Conservation (phyloP, 2,113 vertebrate genomes). For the Myrmophylax atrothorax region DNA sequence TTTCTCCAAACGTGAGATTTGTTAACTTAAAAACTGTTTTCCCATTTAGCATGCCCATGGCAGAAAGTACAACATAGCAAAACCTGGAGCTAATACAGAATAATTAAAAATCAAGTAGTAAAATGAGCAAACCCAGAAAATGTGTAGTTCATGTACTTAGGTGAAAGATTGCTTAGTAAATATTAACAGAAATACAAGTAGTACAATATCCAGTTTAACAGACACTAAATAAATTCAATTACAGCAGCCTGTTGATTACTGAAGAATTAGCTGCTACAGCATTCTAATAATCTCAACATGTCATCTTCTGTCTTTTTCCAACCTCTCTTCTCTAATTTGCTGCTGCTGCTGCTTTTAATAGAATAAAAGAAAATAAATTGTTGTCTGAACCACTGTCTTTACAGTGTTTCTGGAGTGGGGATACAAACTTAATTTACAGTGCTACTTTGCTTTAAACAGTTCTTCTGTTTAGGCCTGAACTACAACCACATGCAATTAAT, state of each 20-base stretch:
- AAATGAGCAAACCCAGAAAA: background rate
- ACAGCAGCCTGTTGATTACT: background rate
- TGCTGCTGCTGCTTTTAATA: conserved; percentile 52
- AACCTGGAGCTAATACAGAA: background rate
- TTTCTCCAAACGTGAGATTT: background rate
- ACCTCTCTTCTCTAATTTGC: conserved; percentile 5
- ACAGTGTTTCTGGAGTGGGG: conserved; percentile 17
- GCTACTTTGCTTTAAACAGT: conserved; percentile 52
- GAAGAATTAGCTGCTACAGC: conserved; percentile 18
- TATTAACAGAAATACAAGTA: background rate
- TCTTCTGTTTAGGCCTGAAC: conserved; percentile 46
- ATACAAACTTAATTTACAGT: conserved; percentile 35
- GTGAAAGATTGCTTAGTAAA: background rate
- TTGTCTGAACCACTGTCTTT: conserved; percentile 52
- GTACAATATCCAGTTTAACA: background rate
- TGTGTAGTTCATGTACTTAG: background rate
- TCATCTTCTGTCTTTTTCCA: conserved; percentile 20
- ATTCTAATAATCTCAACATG: conserved; percentile 25
- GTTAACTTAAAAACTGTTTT: background rate
- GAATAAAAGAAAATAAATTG: conserved; percentile 51
- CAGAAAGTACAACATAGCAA: background rate
- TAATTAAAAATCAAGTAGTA: background rate
- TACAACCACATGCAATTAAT: conserved; percentile 36
- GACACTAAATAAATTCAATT: background rate
- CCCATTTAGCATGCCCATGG: background rate